Conservation (phyloP, 2,888 invertebrate genomes). For the Chydorus sphaericus region DNA sequence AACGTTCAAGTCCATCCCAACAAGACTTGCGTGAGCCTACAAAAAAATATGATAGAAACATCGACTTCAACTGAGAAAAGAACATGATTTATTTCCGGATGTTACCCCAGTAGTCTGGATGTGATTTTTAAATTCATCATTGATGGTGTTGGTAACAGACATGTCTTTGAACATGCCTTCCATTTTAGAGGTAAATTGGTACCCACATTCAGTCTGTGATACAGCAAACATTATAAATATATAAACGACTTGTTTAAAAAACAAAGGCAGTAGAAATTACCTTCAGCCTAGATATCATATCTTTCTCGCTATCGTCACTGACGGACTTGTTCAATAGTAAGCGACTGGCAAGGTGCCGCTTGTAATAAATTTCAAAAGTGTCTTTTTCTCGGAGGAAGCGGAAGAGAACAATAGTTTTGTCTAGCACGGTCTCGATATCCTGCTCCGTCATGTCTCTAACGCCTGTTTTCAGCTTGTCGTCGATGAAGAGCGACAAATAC, state of each 20-base stretch:
- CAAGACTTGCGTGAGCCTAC: constrained; percentile 47
- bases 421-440: constrained; percentile 91
- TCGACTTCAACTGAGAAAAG: no score
- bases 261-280: constrained; percentile 25
- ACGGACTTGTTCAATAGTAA: constrained; percentile 94
- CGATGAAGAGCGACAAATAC: constrained; percentile 94
- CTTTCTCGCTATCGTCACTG: constrained; percentile 98
- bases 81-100: constrained; percentile 10
- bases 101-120: constrained; percentile 43
- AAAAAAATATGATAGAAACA: constrained; percentile 23
- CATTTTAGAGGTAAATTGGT: constrained; percentile 98
- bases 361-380: constrained; percentile 98
- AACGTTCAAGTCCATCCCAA: constrained; percentile 88
- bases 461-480: constrained; percentile 97
- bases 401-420: constrained; percentile 99
- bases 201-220: constrained; percentile 93
- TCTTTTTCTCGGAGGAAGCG: constrained; percentile 98
- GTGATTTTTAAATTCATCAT: constrained; percentile 94
- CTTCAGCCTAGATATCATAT: constrained; percentile 99
- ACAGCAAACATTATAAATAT: not conserved
- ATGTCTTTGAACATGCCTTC: constrained; percentile 99
- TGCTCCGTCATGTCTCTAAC: constrained; percentile 97
- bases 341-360: constrained; percentile 96
- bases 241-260: not conserved
- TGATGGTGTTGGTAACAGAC: constrained; percentile 95